Conservation (phyloP, 2,797 vertebrate genomes). For the Catamblyrhynchus diadema region DNA sequence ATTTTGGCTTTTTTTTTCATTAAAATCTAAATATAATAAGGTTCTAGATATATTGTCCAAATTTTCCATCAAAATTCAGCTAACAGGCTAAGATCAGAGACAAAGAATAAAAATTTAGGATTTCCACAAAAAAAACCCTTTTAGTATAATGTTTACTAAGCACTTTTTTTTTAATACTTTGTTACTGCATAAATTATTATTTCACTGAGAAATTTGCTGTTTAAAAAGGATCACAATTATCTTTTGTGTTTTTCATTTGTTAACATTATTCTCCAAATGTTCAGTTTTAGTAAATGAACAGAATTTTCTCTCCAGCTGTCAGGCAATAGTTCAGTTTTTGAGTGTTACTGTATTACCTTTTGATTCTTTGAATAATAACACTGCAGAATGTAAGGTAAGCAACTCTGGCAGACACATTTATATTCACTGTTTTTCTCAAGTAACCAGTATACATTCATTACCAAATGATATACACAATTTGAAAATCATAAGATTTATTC, state of each 20-base stretch:
- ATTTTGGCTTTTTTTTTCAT: not conserved
- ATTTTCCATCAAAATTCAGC: not conserved
- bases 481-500: not conserved
- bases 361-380: not conserved
- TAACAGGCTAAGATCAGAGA: not conserved
- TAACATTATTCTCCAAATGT: not conserved
- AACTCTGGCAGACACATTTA: not conserved
- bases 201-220: not conserved
- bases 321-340: not conserved
- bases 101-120: not conserved
- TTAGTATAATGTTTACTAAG: not conserved
- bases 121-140: not conserved
- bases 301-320: not conserved
- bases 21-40: not conserved
- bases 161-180: not conserved
- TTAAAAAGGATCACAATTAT: not conserved
- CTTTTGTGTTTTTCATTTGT: not conserved
- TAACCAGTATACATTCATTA: not conserved
- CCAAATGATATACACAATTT: not conserved
- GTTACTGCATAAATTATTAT: not conserved
- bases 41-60: not conserved
- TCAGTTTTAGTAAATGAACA: not conserved
- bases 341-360: not conserved
- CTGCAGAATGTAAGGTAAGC: not conserved
- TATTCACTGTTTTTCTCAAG: not conserved